Conservation (phyloP, 2,113 vertebrate species). For the Sinosuthora webbiana region DNA sequence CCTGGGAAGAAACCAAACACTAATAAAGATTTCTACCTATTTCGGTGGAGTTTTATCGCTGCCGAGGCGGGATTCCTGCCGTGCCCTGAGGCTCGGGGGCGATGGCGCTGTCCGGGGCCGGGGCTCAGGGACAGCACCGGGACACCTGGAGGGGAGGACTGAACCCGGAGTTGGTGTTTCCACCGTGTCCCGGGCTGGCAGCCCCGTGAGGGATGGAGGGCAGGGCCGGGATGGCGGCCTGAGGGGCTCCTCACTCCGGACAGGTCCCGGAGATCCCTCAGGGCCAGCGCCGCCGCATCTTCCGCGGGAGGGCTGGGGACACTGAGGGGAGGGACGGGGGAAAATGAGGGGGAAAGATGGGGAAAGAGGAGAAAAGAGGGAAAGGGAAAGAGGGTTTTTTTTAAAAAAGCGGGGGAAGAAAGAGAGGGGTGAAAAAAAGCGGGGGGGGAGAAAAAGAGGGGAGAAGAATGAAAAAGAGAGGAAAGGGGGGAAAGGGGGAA, state of each 20-base stretch:
- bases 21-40: neutral
- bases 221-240: neutral
- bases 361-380: fast-evolving
- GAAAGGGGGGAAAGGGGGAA: fast-evolving
- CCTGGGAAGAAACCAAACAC: neutral
- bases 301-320: neutral
- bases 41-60: fast-evolving
- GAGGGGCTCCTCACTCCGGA: neutral
- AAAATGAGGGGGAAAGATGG: no score
- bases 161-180: fast-evolving
- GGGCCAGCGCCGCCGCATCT: neutral
- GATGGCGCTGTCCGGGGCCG: fast-evolving
- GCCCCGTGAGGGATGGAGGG: neutral
- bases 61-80: neutral
- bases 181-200: no score
- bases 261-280: neutral
- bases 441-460: neutral
- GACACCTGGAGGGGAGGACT: neutral
- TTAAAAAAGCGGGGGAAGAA: no score
- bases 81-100: neutral
- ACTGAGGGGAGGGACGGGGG: fast-evolving
- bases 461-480: no score
- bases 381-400: no score
- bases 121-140: neutral
- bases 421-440: no score